Base-by-base conservation (phyloP, 1,140 invertebrate genomes). In the Drosophila parvula region DNA sequence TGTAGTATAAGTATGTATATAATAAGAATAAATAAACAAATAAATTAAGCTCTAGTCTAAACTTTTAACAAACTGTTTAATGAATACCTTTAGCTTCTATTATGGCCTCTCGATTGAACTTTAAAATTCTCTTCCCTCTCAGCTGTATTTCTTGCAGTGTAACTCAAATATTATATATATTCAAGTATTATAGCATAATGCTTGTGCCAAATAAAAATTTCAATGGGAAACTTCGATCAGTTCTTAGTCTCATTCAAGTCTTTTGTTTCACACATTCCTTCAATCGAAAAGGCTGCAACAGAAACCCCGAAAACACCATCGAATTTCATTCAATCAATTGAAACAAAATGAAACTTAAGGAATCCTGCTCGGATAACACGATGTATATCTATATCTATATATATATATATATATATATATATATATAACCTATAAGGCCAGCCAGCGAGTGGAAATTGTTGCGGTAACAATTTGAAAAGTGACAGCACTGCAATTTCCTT, bases 321-420 rank as follows among this genome's bases (percentile, higher is more conserved):
- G 48, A 76, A 82, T 86, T 88, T 86, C 71, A 79, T 86, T 88
- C 83, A 86, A 88, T 86, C 81, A 88, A 88, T 88, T 79, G 61
- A 43, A 50, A 58, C 51, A 76, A 53, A 65, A 28, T 74, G 70
- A 75, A 75, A 75, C 60, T 27, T 18, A 74, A 75, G 55, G 32
- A 18, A 76, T 48, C 30, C 71, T 48, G n/a, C 40, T 50, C 68
- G 30, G 18, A 68, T 69, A 40, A 70, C 68, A 40, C 4, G 11
- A 48, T 41, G 40, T 32, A 70, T 30, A 10, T 30, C 38, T 34
- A 69, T 50, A n/a, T n/a, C n/a, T n/a, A n/a, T n/a, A n/a, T n/a
- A 40, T 18, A 32, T 47, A 47, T 50, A 32, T 14, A 38, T 12
- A 53, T 40, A 22, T 41, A 57, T 11, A 47, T 53, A 5, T 22